phyloP scores from a whole-genome alignment of 2,113 vertebrate species.

The Circaetus cinerascens region DNA sequence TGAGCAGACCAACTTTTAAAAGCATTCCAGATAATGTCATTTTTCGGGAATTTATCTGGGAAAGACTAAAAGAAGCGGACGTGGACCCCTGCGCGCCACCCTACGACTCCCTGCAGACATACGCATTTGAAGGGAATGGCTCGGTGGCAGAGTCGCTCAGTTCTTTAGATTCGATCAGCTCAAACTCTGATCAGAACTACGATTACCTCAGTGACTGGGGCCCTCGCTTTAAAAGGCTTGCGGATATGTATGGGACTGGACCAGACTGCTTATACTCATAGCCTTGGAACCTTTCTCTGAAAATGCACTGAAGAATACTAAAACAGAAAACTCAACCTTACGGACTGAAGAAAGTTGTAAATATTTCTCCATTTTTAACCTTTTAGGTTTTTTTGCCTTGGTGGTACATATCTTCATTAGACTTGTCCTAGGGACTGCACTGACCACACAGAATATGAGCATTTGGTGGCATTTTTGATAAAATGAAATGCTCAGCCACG shows the following conservation, averaged over 20 bases:
- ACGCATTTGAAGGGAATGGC: slow-evolving; percentile 91
- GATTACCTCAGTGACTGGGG: slow-evolving; percentile 98
- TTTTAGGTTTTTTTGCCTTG: slow-evolving; percentile 59
- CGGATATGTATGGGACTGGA: slow-evolving; percentile 91
- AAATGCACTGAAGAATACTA: slow-evolving; percentile 62
- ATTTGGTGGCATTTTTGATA: slow-evolving; percentile 67
- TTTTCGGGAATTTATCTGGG: slow-evolving; percentile 96
- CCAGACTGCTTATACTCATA: slow-evolving; percentile 85
- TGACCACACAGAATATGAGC: slow-evolving; percentile 61
- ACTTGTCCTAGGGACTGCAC: slow-evolving; percentile 61
- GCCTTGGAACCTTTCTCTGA: slow-evolving; percentile 67
- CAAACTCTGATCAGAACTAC: slow-evolving; percentile 96
- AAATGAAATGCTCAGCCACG: slow-evolving; percentile 50
- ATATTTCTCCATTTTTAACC: slow-evolving; percentile 71
- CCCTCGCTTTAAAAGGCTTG: slow-evolving; percentile 94
- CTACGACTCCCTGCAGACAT: slow-evolving; percentile 95
- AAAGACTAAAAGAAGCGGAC: slow-evolving; percentile 91
- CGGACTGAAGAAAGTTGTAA: slow-evolving; percentile 66
- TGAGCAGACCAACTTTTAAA: slow-evolving; percentile 86
- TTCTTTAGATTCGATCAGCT: slow-evolving; percentile 91
- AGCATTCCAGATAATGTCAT: slow-evolving; percentile 91
- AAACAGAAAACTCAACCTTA: slow-evolving; percentile 41
- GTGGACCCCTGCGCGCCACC: slow-evolving; percentile 89
- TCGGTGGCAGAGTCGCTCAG: slow-evolving; percentile 93
- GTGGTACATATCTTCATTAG: slow-evolving; percentile 64